These are phyloP conservation scores for Listronotus bonariensis DNA, from an alignment of 1,140 invertebrate species.

Conservation along the genomic window DNA sequence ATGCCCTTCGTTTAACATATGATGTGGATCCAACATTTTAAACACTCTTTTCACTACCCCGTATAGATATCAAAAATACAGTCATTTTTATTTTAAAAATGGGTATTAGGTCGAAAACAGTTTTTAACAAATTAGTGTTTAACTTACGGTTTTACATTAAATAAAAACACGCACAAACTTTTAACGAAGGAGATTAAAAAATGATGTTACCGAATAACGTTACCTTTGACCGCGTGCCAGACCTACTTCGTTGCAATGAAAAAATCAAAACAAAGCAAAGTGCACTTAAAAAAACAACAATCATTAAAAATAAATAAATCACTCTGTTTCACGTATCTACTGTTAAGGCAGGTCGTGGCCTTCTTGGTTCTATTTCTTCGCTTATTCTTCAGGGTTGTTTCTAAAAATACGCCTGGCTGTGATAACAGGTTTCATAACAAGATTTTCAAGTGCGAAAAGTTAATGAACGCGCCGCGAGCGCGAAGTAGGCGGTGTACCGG, in stretches of 20 bases:
- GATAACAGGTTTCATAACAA: conserved; percentile 51
- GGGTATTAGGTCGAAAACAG: not conserved
- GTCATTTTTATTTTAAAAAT: conserved; percentile 7
- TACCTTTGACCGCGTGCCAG: conserved; percentile 7
- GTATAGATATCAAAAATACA: not conserved
- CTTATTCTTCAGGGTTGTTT: conserved; percentile 34
- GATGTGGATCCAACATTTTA: conserved; percentile 40
- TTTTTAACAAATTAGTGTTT: not conserved
- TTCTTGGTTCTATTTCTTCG: conserved; percentile 4
- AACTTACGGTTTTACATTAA: not conserved
- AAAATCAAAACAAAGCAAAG: conserved; percentile 8
- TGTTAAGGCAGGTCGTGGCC: conserved; percentile 32
- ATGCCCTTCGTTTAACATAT: conserved; percentile 45
- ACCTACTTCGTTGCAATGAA: not conserved
- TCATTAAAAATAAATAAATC: not conserved
- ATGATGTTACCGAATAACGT: conserved; percentile 6
- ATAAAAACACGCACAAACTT: not conserved
- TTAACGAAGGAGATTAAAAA: not conserved
- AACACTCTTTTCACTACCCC: conserved; percentile 4
- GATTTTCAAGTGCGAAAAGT: conserved; percentile 48
- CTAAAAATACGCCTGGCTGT: conserved; percentile 45
- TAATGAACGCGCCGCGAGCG: conserved; percentile 40
- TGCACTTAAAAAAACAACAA: conserved; percentile 7
- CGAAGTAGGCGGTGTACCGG: conserved; percentile 28
- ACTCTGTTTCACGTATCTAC: not conserved